Evolutionary conservation across 2,113 vertebrate genomes (phyloP), one percentile per base, ranked within the genome.

Genomic region (Serinus canaria): DNA sequence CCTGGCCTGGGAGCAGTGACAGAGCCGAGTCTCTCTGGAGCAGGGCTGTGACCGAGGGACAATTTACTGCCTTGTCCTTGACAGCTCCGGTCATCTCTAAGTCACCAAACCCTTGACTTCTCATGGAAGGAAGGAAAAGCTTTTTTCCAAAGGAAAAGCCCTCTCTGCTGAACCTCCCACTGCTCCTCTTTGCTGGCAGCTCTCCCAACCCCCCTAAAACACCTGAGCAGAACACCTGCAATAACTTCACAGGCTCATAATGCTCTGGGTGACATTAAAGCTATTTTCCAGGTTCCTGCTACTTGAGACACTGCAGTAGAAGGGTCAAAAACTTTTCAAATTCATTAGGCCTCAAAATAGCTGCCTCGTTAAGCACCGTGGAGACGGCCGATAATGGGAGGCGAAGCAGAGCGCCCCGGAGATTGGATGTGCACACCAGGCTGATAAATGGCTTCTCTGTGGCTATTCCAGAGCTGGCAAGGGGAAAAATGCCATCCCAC

Each of bases 401-500:
- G 89, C 4, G 63, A 88, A 81, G 91, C 91, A 76, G 84, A 94
- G 89, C 10, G 72, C 81, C 69, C 87, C 1, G 79, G 93, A 95
- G 93, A 90, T 83, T 81, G 92, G 87, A 90, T 91, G 91, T 46
- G 7, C 81, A 49, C 83, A 44, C 18, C 13, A 41, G 22, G 78
- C 85, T 87, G 94, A 92, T 83, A 78, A 91, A 87, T 60, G 91
- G 85, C 75, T 92, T 66, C 89, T 81, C 77, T 10, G 56, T 72
- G 89, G 84, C 88, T 49, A 23, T 83, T 95, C 86, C 94, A 62
- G 89, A 92, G 67, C 87, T 0, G 0, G 72, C 90, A 84, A 73
- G 87, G 94, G 83, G 78, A 91, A 92, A 95, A 93, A 90, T 33
- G 76, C 83, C 80, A 88, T 90, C 88, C 85, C 83, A 91, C 9